These are phyloP conservation scores for Cataglyphis cursor DNA, from an alignment of 2,888 invertebrate genomes.

Conservation along the genomic window DNA sequence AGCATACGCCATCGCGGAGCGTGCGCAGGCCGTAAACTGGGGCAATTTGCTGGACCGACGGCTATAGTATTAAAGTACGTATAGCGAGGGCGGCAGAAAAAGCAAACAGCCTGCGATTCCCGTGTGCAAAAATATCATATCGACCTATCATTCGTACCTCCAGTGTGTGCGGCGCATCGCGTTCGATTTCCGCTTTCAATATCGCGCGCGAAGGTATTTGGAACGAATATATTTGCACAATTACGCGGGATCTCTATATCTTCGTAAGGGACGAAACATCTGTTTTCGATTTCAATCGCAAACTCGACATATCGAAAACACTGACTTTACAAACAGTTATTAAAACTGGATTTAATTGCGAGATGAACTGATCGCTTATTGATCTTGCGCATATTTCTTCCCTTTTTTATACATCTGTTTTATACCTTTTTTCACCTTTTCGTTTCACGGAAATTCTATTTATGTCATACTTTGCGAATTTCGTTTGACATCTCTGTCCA, in stretches of 20 bases:
- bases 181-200: slow-evolving; percentile 39
- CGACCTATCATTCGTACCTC: slow-evolving; percentile 39
- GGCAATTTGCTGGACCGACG: slow-evolving; percentile 49
- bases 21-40: slow-evolving; percentile 28
- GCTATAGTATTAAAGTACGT: slow-evolving; percentile 34
- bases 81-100: neutral
- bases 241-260: slow-evolving; percentile 9
- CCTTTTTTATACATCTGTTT: neutral
- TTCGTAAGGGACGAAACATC: slow-evolving; percentile 15
- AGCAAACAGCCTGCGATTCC: slow-evolving; percentile 17
- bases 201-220: slow-evolving; percentile 11
- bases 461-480: neutral
- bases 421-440: neutral
- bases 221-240: slow-evolving; percentile 25
- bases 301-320: slow-evolving; percentile 26
- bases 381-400: neutral
- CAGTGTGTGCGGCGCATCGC: slow-evolving; percentile 8
- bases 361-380: neutral
- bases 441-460: neutral
- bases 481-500: neutral
- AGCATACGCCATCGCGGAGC: slow-evolving; percentile 4
- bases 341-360: slow-evolving; percentile 20
- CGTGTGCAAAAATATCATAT: slow-evolving; percentile 44
- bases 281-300: slow-evolving; percentile 19
- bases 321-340: slow-evolving; percentile 7